Conservation (phyloP, 2,888 invertebrate genomes). For the Euplagia quadripunctaria region DNA sequence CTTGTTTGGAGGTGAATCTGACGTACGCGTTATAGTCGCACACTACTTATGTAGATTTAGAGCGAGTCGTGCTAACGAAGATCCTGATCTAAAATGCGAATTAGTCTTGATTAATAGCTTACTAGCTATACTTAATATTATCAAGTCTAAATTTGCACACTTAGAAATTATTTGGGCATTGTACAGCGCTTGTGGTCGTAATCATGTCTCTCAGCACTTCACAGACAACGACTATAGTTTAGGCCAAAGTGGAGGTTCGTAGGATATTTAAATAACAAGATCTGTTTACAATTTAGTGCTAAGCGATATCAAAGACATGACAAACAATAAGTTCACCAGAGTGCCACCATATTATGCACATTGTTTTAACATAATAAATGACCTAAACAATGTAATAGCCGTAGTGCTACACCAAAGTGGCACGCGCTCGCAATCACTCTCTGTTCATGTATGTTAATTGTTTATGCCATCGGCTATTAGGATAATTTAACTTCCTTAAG, state of each 20-base stretch:
- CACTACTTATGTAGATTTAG: too few species aligned
- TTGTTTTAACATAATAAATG: neutral
- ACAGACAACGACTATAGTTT: too few species aligned
- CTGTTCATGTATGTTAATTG: neutral
- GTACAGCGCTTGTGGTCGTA: too few species aligned
- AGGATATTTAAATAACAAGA: neutral
- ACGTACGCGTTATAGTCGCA: too few species aligned
- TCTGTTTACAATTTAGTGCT: neutral
- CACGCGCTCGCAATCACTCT: neutral
- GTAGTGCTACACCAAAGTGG: neutral
- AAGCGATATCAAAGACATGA: neutral
- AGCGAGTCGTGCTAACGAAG: too few species aligned
- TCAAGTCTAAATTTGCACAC: too few species aligned
- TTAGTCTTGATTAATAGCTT: too few species aligned
- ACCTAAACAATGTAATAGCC: slow-evolving; percentile 8
- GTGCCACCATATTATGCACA: neutral
- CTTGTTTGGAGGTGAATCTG: neutral
- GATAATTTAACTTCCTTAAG: slow-evolving; percentile 21
- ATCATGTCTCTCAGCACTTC: too few species aligned
- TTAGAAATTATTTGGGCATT: too few species aligned
- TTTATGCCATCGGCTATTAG: slow-evolving; percentile 5
- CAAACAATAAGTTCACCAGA: neutral
- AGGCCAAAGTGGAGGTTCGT: too few species aligned
- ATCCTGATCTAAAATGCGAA: too few species aligned
- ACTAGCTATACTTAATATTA: too few species aligned